Base-by-base conservation (phyloP, 2,113 vertebrate species). In the Cyprinus carpio region DNA sequence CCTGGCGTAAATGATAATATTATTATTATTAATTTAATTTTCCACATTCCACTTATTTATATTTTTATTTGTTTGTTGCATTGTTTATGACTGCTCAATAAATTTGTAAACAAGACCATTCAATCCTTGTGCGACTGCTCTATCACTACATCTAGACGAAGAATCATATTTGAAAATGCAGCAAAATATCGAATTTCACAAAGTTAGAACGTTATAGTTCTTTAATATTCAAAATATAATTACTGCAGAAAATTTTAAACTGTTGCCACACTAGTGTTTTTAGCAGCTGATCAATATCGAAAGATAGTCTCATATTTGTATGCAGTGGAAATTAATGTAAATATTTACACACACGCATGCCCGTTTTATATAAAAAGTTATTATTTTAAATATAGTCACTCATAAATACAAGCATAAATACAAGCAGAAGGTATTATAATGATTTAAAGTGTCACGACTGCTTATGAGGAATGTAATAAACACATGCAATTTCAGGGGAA, bases 1-100 rank as follows among this genome's bases (percentile, higher is more conserved):
- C 93, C 93, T 83, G 93, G 94, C 82, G 94, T 93, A 94, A 93
- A 92, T 89, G 5, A 85, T 72, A 87, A 43, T 87, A 87, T 92
- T 83, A 91, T 89, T 91, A 92, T 16, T 75, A 91, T 90, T 91
- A 87, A 89, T 90, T 90, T 92, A 82, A 76, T 91, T 88, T 92
- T 91, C 90, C 89, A 90, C 89, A 75, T 81, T 86, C 77, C 87
- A 85, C 90, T 89, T 89, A 89, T 87, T 91, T 90, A 83, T 91
- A 89, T 56, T 88, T 88, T 65, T 92, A 75, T 91, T 84, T 91
- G 29, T 92, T 88, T 89, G 87, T 89, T 92, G 87, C 91, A 81
- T 91, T 87, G 81, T 86, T 81, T 88, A 84, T 89, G 10, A 67
- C 75, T 86, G 25, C 85, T 54, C 20, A 83, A 83, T 83, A 83